Conservation (phyloP, 2,888 invertebrate species). For the Eudasyphora cyanicolor region DNA sequence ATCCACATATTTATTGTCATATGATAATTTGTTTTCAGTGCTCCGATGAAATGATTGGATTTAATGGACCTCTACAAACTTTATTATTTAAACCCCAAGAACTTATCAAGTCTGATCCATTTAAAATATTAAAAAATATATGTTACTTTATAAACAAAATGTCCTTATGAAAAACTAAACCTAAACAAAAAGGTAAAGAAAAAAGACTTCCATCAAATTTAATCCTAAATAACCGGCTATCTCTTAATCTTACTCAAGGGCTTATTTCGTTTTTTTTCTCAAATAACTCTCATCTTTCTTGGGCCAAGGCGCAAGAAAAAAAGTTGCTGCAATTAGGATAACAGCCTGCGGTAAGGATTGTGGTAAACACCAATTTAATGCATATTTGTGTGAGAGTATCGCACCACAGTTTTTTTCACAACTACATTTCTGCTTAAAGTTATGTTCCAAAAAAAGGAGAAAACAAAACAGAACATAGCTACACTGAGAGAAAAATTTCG, state of each 20-base stretch:
- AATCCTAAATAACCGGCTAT: not conserved
- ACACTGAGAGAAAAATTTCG: too few relatives aligned
- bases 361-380: slow-evolving; percentile 47
- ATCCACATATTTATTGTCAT: too few relatives aligned
- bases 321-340: slow-evolving; percentile 58
- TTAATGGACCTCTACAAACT: too few relatives aligned
- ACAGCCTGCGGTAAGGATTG: slow-evolving; percentile 53
- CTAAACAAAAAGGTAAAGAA: not conserved
- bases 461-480: too few relatives aligned
- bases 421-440: not conserved
- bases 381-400: slow-evolving; percentile 26
- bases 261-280: slow-evolving; percentile 7
- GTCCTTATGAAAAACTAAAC: not conserved
- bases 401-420: not conserved
- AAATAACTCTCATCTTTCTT: not conserved
- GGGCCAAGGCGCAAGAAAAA: too few relatives aligned
- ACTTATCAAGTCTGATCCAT: too few relatives aligned
- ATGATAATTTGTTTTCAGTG: too few relatives aligned
- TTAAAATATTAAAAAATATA: not conserved
- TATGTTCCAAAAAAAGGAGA: not conserved
- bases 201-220: not conserved
- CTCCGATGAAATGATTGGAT: too few relatives aligned
- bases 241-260: slow-evolving; percentile 54
- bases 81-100: too few relatives aligned
- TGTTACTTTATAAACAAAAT: too few relatives aligned